Base-by-base conservation (phyloP, 2,113 vertebrate species). In the Etheostoma cragini region DNA sequence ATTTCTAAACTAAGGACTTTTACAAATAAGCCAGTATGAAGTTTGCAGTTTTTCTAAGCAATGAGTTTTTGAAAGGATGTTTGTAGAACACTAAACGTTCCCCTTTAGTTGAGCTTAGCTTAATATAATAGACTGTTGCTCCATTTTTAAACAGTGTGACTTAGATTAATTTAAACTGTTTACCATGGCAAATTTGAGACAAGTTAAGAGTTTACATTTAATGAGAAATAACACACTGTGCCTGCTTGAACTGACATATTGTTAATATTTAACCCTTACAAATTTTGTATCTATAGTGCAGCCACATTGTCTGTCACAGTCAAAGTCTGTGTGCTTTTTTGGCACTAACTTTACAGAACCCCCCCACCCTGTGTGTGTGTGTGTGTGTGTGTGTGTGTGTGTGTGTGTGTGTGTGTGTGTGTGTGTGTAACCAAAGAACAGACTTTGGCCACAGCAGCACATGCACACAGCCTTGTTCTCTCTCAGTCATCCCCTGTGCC, bases 371-470 rank as follows among this genome's bases (percentile, higher is more conserved):
- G 5, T 5, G 4, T 38, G 35, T 38, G 35, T 38, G 26, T 26
- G 26, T 26, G 26, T 38, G 35, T 38, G 26, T 26, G 26, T 26
- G 26, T 26, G 26, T 56, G 14, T 38, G 35, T 38, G 35, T 38
- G 8, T 52, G 66, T 60, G 38, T 56, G 14, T 38, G 35, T 38
- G 35, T 38, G 8, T 52, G 66, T 60, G 60, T 52, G 17, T 30
- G 65, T 61, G 60, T 69, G 71, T 89, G 84, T 86, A 86, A 87
- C 89, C 63, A 88, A 88, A 90, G 80, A 87, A 58, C 52, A 8
- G 46, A 53, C 62, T 70, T 57, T 76, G 64, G 64, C 84, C 72
- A 49, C 80, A 81, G 53, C 82, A 71, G 71, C 78, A 76, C 60
- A 86, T 65, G 72, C 76, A 76, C 22, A 42, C 73, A 82, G 72